phyloP scores from a whole-genome alignment of 1,140 invertebrate genomes.

The Drosophila subobscura region DNA sequence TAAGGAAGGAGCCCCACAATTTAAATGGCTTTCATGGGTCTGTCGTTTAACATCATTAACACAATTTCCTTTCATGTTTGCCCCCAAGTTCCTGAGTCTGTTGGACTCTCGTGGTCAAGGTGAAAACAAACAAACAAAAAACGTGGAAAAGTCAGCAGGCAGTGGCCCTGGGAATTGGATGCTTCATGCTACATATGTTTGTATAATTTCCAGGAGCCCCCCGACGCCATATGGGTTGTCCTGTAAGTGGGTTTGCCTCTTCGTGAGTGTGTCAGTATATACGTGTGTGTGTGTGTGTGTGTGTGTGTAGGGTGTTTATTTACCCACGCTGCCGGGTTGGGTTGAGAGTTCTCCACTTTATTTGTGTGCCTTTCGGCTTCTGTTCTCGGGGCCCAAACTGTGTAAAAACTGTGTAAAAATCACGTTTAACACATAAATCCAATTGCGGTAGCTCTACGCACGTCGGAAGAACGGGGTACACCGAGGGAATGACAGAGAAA shows the following conservation, averaged over 20 bases:
- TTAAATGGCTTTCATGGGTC: slow-evolving; percentile 5
- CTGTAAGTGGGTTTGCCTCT: background rate
- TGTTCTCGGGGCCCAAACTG: slow-evolving; percentile 4
- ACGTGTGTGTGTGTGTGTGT: too few species aligned
- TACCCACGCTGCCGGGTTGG: slow-evolving; percentile 15
- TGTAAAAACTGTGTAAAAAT: slow-evolving; percentile 50
- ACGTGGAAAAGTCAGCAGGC: slow-evolving; percentile 11
- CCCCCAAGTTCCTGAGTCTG: background rate
- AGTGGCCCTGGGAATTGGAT: slow-evolving; percentile 20
- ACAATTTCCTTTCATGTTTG: slow-evolving; percentile 47
- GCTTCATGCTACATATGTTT: slow-evolving; percentile 6
- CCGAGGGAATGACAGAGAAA: background rate
- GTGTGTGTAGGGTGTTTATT: slow-evolving; percentile 11
- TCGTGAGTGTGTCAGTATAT: too few species aligned
- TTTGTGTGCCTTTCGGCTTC: slow-evolving; percentile 18
- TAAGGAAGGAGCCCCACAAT: background rate
- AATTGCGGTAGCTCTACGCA: slow-evolving; percentile 18
- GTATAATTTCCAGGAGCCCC: slow-evolving; percentile 10
- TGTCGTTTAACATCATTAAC: slow-evolving; percentile 50
- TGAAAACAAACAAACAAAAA: slow-evolving; percentile 37
- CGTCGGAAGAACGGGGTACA: slow-evolving; percentile 9
- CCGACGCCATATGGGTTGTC: background rate
- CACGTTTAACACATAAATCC: slow-evolving; percentile 54
- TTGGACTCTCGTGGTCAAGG: slow-evolving; percentile 36
- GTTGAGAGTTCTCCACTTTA: slow-evolving; percentile 10